These are phyloP conservation scores for Pseudomyrmex dendroicus DNA, from an alignment of 1,140 invertebrate species.

Conservation along the genomic window DNA sequence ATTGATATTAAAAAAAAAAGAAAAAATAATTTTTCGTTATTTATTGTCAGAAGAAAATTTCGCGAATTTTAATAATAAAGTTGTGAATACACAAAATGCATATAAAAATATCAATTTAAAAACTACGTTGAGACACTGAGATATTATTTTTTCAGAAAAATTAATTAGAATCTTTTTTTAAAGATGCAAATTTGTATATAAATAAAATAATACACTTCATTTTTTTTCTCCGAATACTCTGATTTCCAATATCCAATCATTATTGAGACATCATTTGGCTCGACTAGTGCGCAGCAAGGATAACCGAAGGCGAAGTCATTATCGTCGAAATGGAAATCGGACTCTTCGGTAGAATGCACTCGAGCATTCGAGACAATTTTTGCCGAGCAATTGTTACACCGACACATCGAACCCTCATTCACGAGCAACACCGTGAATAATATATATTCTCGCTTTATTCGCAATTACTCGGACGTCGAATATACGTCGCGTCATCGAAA, in stretches of 20 bases:
- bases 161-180: too few relatives aligned
- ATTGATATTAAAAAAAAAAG: not conserved
- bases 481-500: slow-evolving; percentile 45
- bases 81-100: too few relatives aligned
- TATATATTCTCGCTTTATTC: slow-evolving; percentile 47
- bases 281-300: not conserved
- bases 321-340: slow-evolving; percentile 21
- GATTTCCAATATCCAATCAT: slow-evolving; percentile 17
- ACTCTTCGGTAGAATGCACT: slow-evolving; percentile 9
- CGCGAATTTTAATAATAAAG: too few relatives aligned
- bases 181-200: too few relatives aligned
- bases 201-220: not conserved
- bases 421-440: slow-evolving; percentile 31
- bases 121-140: too few relatives aligned
- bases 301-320: slow-evolving; percentile 13
- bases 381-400: not conserved
- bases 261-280: slow-evolving; percentile 13
- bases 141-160: too few relatives aligned
- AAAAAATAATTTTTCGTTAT: too few relatives aligned
- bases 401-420: not conserved
- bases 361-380: not conserved
- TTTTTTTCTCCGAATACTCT: not conserved
- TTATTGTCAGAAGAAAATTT: too few relatives aligned
- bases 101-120: too few relatives aligned
- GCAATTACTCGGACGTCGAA: slow-evolving; percentile 41